Evolutionary conservation across 2,888 invertebrate species (phyloP).

Genomic region (Oeneis ivallda): DNA sequence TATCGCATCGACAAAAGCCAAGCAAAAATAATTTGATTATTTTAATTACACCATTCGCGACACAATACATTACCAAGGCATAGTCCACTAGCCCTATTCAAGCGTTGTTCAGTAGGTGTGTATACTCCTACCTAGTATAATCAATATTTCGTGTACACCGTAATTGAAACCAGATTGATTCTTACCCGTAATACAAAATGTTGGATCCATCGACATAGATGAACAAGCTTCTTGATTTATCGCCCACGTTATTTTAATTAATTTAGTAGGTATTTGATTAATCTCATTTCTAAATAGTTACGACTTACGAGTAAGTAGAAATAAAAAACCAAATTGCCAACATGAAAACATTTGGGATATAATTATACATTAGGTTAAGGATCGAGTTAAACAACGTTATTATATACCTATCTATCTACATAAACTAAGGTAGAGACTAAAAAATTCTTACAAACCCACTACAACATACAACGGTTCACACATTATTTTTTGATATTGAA

Average conservation of each 20-base stretch:
- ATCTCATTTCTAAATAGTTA: neutral
- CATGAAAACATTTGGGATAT: too few species aligned
- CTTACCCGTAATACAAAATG: constrained; percentile 34
- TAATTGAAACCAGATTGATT: constrained; percentile 57
- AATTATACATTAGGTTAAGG: too few species aligned
- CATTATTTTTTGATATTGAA: too few species aligned
- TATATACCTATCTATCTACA: too few species aligned
- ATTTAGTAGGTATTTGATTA: neutral
- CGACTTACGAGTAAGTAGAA: too few species aligned
- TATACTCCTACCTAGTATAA: neutral
- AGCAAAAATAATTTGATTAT: too few species aligned
- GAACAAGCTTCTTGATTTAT: neutral
- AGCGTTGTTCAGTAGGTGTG: neutral
- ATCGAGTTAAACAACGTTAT: too few species aligned
- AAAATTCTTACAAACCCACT: too few species aligned
- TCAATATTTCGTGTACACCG: constrained; percentile 48
- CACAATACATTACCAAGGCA: neutral
- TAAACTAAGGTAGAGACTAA: too few species aligned
- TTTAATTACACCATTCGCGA: neutral
- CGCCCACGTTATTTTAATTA: neutral
- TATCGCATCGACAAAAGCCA: too few species aligned
- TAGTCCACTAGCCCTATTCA: neutral
- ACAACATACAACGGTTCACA: too few species aligned
- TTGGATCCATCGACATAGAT: neutral
- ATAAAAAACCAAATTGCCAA: too few species aligned